These are phyloP conservation scores for Mylabris phalerata DNA, from an alignment of 1,140 invertebrate species.

Conservation along the genomic window DNA sequence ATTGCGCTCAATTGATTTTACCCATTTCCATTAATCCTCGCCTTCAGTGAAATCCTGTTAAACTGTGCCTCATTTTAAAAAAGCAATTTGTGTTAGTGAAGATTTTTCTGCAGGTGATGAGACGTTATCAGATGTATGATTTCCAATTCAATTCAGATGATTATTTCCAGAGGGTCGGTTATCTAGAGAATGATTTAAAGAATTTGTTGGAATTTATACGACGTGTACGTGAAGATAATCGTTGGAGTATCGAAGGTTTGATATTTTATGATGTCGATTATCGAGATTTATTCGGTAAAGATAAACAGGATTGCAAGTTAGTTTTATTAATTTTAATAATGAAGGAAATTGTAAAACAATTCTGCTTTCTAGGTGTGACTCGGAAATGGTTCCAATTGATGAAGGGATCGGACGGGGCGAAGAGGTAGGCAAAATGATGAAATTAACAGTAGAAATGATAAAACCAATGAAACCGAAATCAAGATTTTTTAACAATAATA, in stretches of 20 bases:
- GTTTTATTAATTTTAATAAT: neutral
- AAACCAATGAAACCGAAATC: too few relatives aligned
- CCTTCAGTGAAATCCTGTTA: conserved; percentile 17
- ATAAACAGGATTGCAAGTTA: conserved; percentile 4
- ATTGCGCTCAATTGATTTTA: neutral
- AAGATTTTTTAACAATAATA: too few relatives aligned
- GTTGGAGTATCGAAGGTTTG: conserved; percentile 31
- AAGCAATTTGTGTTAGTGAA: conserved; percentile 4
- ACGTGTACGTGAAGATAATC: conserved; percentile 22
- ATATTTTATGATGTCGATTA: conserved; percentile 28
- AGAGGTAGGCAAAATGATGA: conserved; percentile 8
- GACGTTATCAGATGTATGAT: conserved; percentile 32
- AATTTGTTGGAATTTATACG: conserved; percentile 34
- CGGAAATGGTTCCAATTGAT: neutral
- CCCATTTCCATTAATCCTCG: conserved; percentile 5
- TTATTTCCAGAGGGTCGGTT: conserved; percentile 30
- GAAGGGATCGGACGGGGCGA: neutral
- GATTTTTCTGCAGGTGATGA: conserved; percentile 33
- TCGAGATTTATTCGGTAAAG: conserved; percentile 23
- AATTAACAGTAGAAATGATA: too few relatives aligned
- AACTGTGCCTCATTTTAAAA: neutral
- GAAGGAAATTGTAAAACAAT: neutral
- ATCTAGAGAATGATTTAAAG: conserved; percentile 31
- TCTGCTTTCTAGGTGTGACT: neutral
- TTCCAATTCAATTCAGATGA: conserved; percentile 26